A percentile compares a stretch with the other conserved stretches of the same genome.
phyloP scores from a whole-genome alignment of 2,888 invertebrate genomes.

The Sarcophaga subvicina region DNA sequence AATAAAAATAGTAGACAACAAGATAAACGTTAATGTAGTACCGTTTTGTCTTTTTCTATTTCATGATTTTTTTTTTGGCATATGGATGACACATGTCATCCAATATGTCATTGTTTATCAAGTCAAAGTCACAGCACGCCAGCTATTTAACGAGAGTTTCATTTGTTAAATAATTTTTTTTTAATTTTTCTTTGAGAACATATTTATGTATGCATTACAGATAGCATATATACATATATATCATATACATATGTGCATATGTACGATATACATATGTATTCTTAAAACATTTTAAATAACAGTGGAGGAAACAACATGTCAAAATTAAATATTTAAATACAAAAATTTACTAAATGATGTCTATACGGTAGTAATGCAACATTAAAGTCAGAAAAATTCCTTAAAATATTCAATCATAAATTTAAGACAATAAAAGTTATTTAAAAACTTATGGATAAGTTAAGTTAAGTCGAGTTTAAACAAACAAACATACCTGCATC shows the following conservation, averaged over 20 bases:
- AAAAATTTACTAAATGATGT: too few relatives aligned
- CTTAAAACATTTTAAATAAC: too few relatives aligned
- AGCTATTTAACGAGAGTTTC: background rate
- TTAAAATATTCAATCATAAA: too few relatives aligned
- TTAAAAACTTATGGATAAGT: background rate
- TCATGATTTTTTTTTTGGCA: background rate
- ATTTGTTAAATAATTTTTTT: background rate
- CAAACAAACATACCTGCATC: conserved; percentile 80
- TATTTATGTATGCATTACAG: too few relatives aligned
- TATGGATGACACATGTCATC: conserved; percentile 32
- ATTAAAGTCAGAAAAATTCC: too few relatives aligned
- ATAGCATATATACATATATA: too few relatives aligned
- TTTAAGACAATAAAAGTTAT: too few relatives aligned
- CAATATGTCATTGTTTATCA: conserved; percentile 42
- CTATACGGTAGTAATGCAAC: too few relatives aligned
- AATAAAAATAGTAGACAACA: background rate
- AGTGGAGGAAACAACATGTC: too few relatives aligned
- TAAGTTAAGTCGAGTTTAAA: background rate
- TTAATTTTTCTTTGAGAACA: background rate
- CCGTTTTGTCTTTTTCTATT: conserved; percentile 1
- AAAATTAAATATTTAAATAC: too few relatives aligned
- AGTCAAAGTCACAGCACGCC: background rate
- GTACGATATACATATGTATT: too few relatives aligned
- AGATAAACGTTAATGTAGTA: background rate
- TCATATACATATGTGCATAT: too few relatives aligned